Evolutionary conservation across 1,140 invertebrate genomes (phyloP), one percentile per base, ranked within the genome.

Genomic region (Ips nitidus): DNA sequence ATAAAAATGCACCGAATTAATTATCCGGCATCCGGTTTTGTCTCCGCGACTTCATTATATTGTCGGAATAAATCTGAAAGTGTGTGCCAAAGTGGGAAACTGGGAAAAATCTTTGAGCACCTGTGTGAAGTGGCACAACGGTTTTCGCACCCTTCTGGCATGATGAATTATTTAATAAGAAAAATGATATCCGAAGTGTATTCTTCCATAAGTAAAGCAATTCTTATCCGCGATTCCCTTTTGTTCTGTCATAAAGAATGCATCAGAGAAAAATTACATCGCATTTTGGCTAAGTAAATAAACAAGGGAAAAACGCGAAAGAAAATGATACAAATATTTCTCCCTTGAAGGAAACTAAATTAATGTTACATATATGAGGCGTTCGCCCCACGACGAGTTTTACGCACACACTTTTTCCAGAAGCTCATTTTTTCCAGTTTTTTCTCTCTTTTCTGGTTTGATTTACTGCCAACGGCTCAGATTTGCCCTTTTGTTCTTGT

Each of bases 311-410:
- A 71, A 69, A 65, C 63, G 63, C 69, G 63, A 22, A 40, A 42
- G 65, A 72, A 59, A 73, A 73, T 70, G 69, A 73, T 70, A 70
- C 68, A 67, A 66, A 70, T 73, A 69, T 73, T 73, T 73, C 72
- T 73, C 66, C 62, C 59, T 50, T 67, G 69, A 69, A 71, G 69
- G 66, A 69, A 71, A 71, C 68, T 70, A 65, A 62, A 73, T 73
- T 73, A 69, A 64, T 69, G 66, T 69, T 61, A 71, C 72, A 68
- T 67, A 70, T 64, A 71, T 61, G 72, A 73, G 64, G 52, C 42
- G 53, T 61, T 69, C 41, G 59, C 62, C 58, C 61, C 37, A 47
- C 41, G 66, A 22, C 22, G 47, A 36, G 43, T 52, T 52, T 52
- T 61, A 60, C 52, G 43, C 47, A 60, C 66, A 66, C 55, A 36